Percentiles rank a stretch among this genome's conserved stretches.
Conservation (phyloP, 2,888 invertebrate species). For the Habrosyne pyritoides region DNA sequence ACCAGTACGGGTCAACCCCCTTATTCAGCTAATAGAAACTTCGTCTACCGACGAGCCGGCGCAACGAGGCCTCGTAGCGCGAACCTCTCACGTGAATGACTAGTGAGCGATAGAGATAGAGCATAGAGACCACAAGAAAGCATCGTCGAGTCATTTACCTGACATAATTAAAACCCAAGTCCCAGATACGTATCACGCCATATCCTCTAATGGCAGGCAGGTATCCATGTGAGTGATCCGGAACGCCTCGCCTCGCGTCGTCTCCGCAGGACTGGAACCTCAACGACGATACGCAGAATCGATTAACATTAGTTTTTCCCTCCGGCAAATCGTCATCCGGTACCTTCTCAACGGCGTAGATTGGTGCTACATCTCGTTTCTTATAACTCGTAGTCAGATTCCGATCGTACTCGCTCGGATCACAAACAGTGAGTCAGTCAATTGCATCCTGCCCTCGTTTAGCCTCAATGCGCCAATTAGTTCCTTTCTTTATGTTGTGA, state of each 20-base stretch:
- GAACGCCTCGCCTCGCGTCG: slow-evolving; percentile 6
- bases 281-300: slow-evolving; percentile 57
- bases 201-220: slow-evolving; percentile 45
- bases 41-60: no score
- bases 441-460: neutral
- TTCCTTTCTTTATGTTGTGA: neutral
- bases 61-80: no score
- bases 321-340: slow-evolving; percentile 58
- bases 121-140: no score
- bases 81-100: no score
- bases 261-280: slow-evolving; percentile 14
- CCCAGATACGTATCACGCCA: slow-evolving; percentile 33
- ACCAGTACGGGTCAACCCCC: slow-evolving; percentile 14
- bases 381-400: slow-evolving; percentile 2
- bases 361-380: slow-evolving; percentile 36
- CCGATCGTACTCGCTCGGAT: neutral
- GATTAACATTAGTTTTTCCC: slow-evolving; percentile 64
- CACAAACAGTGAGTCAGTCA: neutral
- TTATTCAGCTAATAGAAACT: no score
- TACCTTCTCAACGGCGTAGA: slow-evolving; percentile 40
- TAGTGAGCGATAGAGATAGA: no score
- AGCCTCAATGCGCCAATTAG: neutral
- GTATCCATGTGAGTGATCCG: slow-evolving; percentile 14
- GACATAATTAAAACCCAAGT: no score
- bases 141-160: no score